Percentiles rank a stretch among this genome's conserved stretches.
These are phyloP conservation scores for Cetonia aurata DNA, from an alignment of 2,888 invertebrate genomes.

Conservation along the genomic window DNA sequence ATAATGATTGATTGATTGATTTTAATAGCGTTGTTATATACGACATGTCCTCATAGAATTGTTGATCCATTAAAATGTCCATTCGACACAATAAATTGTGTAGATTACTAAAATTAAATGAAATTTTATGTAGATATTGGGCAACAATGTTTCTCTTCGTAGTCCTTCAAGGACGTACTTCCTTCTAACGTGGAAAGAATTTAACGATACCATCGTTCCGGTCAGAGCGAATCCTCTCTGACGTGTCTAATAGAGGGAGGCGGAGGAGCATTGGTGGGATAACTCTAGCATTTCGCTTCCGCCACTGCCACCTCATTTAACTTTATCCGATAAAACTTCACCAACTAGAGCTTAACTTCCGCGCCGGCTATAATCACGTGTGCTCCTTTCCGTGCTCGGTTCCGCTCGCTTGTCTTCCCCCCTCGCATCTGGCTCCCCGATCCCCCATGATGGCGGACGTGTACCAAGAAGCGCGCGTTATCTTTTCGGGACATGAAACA, in stretches of 20 bases:
- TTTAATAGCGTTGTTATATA: slow-evolving; percentile 8
- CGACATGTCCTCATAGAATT: background rate
- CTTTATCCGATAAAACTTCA: slow-evolving; percentile 59
- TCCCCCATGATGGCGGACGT: too few species aligned
- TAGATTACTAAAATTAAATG: too few species aligned
- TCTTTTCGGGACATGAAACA: slow-evolving; percentile 42
- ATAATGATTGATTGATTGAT: background rate
- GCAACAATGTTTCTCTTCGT: too few species aligned
- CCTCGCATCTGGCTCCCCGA: too few species aligned
- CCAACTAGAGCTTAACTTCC: slow-evolving; percentile 55
- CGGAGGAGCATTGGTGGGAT: slow-evolving; percentile 43
- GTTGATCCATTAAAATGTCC: slow-evolving; percentile 6
- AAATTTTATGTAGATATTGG: too few species aligned
- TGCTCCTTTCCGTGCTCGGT: background rate
- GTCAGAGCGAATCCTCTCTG: too few species aligned
- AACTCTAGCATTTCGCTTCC: slow-evolving; percentile 49
- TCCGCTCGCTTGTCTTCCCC: too few species aligned
- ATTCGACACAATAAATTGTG: too few species aligned
- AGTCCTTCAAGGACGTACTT: too few species aligned
- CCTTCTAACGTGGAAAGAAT: too few species aligned
- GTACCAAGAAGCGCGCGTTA: slow-evolving; percentile 6
- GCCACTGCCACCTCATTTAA: slow-evolving; percentile 59
- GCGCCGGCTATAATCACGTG: background rate
- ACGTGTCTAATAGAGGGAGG: background rate
- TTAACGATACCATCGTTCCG: too few species aligned